Evolutionary conservation across 2,797 vertebrate species (phyloP).

Genomic region (Kryptolebias ocellatus): DNA sequence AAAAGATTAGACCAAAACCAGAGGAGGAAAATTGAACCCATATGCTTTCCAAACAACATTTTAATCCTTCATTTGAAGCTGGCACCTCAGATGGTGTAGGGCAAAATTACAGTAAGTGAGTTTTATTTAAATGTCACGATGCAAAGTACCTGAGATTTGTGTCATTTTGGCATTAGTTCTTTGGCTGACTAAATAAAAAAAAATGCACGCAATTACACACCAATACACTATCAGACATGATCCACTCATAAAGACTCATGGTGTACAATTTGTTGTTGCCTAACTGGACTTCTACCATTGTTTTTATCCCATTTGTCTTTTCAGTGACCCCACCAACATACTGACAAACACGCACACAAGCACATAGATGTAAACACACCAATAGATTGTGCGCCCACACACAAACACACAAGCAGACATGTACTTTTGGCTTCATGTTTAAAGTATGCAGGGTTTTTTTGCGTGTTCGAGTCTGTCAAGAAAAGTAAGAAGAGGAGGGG

Average conservation of each 20-base stretch:
- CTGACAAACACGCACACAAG: conserved; percentile 55
- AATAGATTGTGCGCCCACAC: conserved; percentile 32
- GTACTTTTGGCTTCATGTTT: conserved; percentile 77
- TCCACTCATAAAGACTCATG: conserved; percentile 49
- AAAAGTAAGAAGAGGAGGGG: conserved; percentile 39
- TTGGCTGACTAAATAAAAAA: conserved; percentile 19
- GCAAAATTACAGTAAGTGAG: conserved; percentile 16
- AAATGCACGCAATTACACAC: conserved; percentile 20
- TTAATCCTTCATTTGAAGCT: conserved; percentile 51
- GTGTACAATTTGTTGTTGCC: conserved; percentile 59
- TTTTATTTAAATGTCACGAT: conserved; percentile 29
- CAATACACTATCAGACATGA: conserved; percentile 43
- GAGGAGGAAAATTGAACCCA: conserved; percentile 54
- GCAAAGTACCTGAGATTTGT: conserved; percentile 27
- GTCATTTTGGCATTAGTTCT: not conserved
- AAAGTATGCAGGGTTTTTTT: conserved; percentile 74
- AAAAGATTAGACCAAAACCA: conserved; percentile 60
- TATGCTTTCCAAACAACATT: conserved; percentile 57
- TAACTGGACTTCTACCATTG: conserved; percentile 62
- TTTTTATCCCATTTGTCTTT: conserved; percentile 75
- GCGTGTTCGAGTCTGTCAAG: conserved; percentile 59
- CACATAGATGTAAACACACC: conserved; percentile 42
- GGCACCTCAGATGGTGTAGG: conserved; percentile 36
- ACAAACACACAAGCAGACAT: conserved; percentile 39
- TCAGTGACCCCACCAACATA: conserved; percentile 63